Base-by-base conservation (phyloP, 2,113 vertebrate genomes). In the Smithornis capensis region DNA sequence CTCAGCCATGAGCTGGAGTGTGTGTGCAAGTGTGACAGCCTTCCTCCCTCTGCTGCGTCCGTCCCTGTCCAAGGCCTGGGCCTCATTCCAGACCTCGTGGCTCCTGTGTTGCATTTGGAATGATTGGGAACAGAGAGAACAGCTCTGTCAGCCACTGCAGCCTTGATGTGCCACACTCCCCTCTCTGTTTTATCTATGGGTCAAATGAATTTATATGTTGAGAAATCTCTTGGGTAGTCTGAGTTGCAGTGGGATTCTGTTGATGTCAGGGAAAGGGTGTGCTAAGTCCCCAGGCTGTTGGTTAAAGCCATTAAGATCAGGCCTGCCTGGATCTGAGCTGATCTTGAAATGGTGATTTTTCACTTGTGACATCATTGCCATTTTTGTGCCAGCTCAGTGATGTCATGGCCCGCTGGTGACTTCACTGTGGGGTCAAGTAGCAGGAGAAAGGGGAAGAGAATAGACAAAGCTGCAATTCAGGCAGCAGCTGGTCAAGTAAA, bases 401-500 rank as follows among this genome's bases (percentile, higher is more conserved):
- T 21, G 71, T 81, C 87, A 92, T 12, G 27, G 35, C 44, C 59
- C 0, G 0, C 45, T 14, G 18, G n/a, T 93, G 93, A 90, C 92
- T 83, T 96, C 85, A 92, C 85, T 1, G 0, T 25, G 4, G 82
- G 79, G 85, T 94, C 85, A 38, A 93, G 90, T 28, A 63, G 75
- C 21, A 33, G 55, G 57, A 87, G 70, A 52, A 94, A 80, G 49
- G 35, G 68, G 75, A 74, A 83, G 50, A 88, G 83, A 95, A 90
- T 47, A 87, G 88, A 96, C 92, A 96, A 95, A 95, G 92, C 90
- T 83, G 68, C 11, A 2, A 92, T 90, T 96, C 71, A 95, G 90
- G 85, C 93, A 78, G 86, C 96, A 96, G 91, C 93, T 94, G 92
- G 69, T 31, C 78, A 92, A 97, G 92, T 94, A 85, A 94, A 94